Evolutionary conservation across 2,797 vertebrate genomes (phyloP).

Genomic region (Clarias fuscus): DNA sequence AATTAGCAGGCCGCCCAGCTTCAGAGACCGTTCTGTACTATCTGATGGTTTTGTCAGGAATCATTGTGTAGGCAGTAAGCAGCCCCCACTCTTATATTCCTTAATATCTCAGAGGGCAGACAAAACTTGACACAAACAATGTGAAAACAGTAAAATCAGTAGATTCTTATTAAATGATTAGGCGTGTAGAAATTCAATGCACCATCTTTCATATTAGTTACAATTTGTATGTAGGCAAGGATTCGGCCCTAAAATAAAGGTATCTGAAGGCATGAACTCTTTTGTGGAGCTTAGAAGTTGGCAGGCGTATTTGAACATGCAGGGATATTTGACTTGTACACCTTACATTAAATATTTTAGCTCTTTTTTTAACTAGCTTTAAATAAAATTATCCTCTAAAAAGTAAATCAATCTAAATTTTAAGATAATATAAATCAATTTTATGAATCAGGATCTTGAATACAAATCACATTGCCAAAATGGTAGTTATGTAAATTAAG

Average conservation of each 20-base stretch:
- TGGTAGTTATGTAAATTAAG: neutral
- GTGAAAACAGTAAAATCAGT: neutral
- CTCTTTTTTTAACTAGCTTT: neutral
- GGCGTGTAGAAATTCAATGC: neutral
- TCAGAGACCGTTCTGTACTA: constrained; percentile 68
- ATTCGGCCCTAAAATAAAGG: neutral
- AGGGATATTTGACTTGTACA: neutral
- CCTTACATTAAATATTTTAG: neutral
- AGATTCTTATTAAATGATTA: neutral
- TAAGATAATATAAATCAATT: neutral
- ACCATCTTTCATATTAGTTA: no score
- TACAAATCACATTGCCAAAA: neutral
- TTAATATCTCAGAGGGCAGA: constrained; percentile 19
- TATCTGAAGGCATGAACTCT: neutral
- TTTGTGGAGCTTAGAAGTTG: neutral
- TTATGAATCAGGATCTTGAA: neutral
- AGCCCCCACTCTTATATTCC: constrained; percentile 54
- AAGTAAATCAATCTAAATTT: neutral
- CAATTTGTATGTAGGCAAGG: neutral
- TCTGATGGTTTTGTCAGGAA: constrained; percentile 69
- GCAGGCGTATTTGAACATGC: neutral
- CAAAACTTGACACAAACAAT: constrained; percentile 22
- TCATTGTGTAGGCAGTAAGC: constrained; percentile 62
- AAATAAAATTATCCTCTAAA: neutral
- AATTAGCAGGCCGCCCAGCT: constrained; percentile 76